Base-by-base conservation (phyloP, 2,797 vertebrate species). In the Pseudomugil gertrudae region DNA sequence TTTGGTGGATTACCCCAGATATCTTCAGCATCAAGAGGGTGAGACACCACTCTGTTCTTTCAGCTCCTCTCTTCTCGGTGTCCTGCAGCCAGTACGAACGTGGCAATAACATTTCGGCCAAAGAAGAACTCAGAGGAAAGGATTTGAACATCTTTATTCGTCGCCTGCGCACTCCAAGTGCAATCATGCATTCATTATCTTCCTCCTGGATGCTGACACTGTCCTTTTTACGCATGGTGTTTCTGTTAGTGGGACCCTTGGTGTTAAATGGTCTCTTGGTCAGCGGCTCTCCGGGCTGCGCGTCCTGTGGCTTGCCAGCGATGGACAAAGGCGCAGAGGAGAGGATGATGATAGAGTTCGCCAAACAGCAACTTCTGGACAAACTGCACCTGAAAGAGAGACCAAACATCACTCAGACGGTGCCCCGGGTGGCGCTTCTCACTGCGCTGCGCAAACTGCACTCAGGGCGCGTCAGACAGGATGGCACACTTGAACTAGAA, bases 281-380 rank as follows among this genome's bases (percentile, higher is more conserved):
- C 35, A 79, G 78, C 43, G 83, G 72, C 62, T 79, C 87, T 14
- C 57, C 80, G 3, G 68, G 81, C 3, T 98, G 96, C 69, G 82
- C 93, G 11, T 93, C 95, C 26, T 98, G 97, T 21, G 91, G 87
- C 5, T 86, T 83, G 24, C 91, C 91, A 13, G 56, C 81, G 21
- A 82, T 92, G 90, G 88, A 81, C 30, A 94, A 88, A 35, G 92
- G 82, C 14, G 66, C 73, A 1, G 94, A 95, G 68, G 80, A 95
- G 68, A 89, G 76, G 72, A 72, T 95, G 80, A 91, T 99, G 90
- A 90, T 95, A 57, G 95, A 98, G 67, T 77, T 95, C 19, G 96
- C 95, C 78, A 98, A 98, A 77, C 92, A 94, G 83, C 95, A 98
- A 86, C 95, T 99, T 77, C 82, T 98, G 83, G 92, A 95, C 66